Conservation (phyloP, 2,797 vertebrate genomes). For the Phrynocephalus vlangalii region DNA sequence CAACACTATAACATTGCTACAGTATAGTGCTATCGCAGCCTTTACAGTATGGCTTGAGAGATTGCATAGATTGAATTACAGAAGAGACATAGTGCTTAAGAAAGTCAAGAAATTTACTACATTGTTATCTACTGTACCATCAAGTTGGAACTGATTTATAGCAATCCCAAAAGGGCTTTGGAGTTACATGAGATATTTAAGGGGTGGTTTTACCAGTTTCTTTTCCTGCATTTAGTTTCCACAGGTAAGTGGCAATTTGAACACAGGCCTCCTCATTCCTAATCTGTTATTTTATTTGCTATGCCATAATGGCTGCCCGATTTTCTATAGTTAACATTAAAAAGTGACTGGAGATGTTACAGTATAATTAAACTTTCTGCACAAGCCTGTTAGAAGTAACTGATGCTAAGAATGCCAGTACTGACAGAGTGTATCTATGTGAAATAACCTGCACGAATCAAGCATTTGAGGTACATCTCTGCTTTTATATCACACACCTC, state of each 20-base stretch:
- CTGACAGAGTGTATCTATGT: constrained; percentile 13
- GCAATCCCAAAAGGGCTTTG: too few species aligned
- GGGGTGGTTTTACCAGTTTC: too few species aligned
- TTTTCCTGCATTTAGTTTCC: too few species aligned
- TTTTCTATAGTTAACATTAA: constrained; percentile 24
- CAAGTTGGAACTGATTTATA: too few species aligned
- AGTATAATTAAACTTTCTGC: not conserved
- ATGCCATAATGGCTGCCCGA: not conserved
- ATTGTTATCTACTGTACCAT: too few species aligned
- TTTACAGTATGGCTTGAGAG: not conserved
- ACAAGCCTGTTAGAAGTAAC: not conserved
- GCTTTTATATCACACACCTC: not conserved
- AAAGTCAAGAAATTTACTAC: not conserved
- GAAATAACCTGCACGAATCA: constrained; percentile 35
- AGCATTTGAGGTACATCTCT: not conserved
- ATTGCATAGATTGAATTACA: too few species aligned
- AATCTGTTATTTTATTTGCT: too few species aligned
- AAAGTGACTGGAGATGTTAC: not conserved
- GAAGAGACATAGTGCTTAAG: not conserved
- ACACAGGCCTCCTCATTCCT: too few species aligned
- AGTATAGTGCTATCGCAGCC: not conserved
- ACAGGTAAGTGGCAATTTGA: too few species aligned
- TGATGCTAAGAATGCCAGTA: not conserved
- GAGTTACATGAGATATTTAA: too few species aligned
- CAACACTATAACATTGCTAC: not conserved